Evolutionary conservation across 2,888 invertebrate genomes (phyloP).

Genomic region (Acanthacorydalis orientalis): DNA sequence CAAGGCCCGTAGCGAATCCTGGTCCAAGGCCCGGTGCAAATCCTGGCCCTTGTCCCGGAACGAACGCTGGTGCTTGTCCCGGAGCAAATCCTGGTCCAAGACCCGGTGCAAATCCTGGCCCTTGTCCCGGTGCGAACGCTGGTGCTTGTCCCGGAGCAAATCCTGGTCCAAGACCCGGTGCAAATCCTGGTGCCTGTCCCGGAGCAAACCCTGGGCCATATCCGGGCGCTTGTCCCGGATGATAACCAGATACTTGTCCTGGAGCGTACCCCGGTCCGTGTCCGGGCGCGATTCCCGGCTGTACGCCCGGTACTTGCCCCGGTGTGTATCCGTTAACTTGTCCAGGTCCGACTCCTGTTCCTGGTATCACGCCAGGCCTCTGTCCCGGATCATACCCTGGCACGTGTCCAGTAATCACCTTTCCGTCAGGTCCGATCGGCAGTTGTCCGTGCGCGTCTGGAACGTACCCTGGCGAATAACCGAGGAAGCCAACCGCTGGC

Average conservation of each 20-base stretch:
- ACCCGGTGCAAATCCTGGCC: slow-evolving; percentile 9
- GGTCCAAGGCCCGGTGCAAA: slow-evolving; percentile 6
- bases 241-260: slow-evolving; percentile 7
- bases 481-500: not conserved
- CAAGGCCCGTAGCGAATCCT: slow-evolving; percentile 5
- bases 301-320: too few relatives aligned
- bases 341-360: slow-evolving; percentile 4
- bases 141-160: not conserved
- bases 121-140: slow-evolving; percentile 1
- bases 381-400: slow-evolving; percentile 6
- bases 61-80: slow-evolving; percentile 4
- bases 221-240: not conserved
- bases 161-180: not conserved
- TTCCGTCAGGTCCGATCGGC: too few relatives aligned
- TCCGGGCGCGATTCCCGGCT: too few relatives aligned
- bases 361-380: slow-evolving; percentile 5
- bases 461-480: not conserved
- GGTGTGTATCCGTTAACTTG: not conserved
- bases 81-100: slow-evolving; percentile 9
- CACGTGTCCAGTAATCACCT: slow-evolving; percentile 6
- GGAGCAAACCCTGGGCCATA: not conserved
- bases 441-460: not conserved
- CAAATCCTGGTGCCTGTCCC: not conserved
- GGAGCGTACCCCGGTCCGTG: slow-evolving; percentile 5
- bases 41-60: slow-evolving; percentile 8